These are phyloP conservation scores for Drosophila pseudotalamancana DNA, from an alignment of 2,888 invertebrate species.

Conservation along the genomic window DNA sequence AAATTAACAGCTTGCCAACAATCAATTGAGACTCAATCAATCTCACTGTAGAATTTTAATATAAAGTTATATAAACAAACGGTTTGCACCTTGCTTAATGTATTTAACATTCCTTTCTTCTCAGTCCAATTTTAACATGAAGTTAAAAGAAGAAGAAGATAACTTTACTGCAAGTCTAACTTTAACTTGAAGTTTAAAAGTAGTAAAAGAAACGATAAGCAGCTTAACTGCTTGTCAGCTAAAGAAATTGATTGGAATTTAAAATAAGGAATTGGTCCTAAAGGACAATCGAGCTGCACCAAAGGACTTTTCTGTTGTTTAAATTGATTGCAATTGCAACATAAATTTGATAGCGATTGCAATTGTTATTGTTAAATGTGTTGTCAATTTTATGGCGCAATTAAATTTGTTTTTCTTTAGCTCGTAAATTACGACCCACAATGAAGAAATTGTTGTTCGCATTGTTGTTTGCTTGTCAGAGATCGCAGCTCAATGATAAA, in stretches of 20 bases:
- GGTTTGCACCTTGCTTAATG: too few relatives aligned
- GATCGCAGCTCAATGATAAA: slow-evolving; percentile 49
- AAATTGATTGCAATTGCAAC: slow-evolving; percentile 46
- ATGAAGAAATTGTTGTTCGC: slow-evolving; percentile 7
- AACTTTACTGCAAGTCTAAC: not conserved
- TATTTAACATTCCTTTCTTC: too few relatives aligned
- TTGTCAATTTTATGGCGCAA: slow-evolving; percentile 60
- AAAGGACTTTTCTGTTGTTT: slow-evolving; percentile 1
- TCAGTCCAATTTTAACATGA: too few relatives aligned
- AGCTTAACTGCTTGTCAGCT: not conserved
- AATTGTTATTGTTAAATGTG: slow-evolving; percentile 49
- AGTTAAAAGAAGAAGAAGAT: too few relatives aligned
- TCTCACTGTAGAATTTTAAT: too few relatives aligned
- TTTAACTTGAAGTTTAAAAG: not conserved
- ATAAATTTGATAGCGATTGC: slow-evolving; percentile 61
- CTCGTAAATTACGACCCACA: slow-evolving; percentile 42
- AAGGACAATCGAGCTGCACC: slow-evolving; percentile 1
- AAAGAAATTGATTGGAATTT: slow-evolving; percentile 5
- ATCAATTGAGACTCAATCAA: too few relatives aligned
- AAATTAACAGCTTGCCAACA: too few relatives aligned
- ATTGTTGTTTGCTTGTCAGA: slow-evolving; percentile 25
- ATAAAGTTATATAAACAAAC: too few relatives aligned
- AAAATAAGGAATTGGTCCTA: not conserved
- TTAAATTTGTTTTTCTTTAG: slow-evolving; percentile 54
- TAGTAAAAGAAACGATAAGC: not conserved